phyloP scores from a whole-genome alignment of 2,888 invertebrate species.

The Lottia gigantea region DNA sequence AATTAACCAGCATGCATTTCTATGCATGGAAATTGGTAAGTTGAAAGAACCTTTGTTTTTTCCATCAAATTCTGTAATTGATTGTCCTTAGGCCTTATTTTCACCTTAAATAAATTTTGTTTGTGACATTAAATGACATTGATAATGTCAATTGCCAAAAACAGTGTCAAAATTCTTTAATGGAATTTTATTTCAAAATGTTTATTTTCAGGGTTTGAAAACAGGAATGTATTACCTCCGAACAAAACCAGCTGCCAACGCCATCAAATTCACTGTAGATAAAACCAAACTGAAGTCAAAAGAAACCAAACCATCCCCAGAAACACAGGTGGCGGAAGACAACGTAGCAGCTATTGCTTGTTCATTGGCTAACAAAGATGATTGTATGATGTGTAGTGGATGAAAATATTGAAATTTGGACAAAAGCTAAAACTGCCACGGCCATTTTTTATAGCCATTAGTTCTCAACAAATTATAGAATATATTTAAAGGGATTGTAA shows the following conservation, averaged over 20 bases:
- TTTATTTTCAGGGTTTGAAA: slow-evolving; percentile 81
- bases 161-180: background rate
- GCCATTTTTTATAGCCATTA: too few relatives aligned
- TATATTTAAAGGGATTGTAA: too few relatives aligned
- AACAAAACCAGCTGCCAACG: slow-evolving; percentile 94
- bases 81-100: too few relatives aligned
- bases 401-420: slow-evolving; percentile 15
- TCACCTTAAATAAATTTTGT: too few relatives aligned
- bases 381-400: slow-evolving; percentile 82
- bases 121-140: too few relatives aligned
- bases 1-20: slow-evolving; percentile 97
- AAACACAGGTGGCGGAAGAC: slow-evolving; percentile 60
- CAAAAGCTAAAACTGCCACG: too few relatives aligned
- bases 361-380: slow-evolving; percentile 87
- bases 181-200: background rate
- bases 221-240: slow-evolving; percentile 99
- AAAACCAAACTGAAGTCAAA: slow-evolving; percentile 76
- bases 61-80: too few relatives aligned
- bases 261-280: slow-evolving; percentile 98
- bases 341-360: slow-evolving; percentile 85
- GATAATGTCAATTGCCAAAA: too few relatives aligned
- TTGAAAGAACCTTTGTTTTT: too few relatives aligned
- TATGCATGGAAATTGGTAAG: slow-evolving; percentile 90
- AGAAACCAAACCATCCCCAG: slow-evolving; percentile 33
- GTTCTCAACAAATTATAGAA: too few relatives aligned